These are phyloP conservation scores for Lemur catta DNA, from an alignment of 2,797 vertebrate genomes.

Conservation along the genomic window DNA sequence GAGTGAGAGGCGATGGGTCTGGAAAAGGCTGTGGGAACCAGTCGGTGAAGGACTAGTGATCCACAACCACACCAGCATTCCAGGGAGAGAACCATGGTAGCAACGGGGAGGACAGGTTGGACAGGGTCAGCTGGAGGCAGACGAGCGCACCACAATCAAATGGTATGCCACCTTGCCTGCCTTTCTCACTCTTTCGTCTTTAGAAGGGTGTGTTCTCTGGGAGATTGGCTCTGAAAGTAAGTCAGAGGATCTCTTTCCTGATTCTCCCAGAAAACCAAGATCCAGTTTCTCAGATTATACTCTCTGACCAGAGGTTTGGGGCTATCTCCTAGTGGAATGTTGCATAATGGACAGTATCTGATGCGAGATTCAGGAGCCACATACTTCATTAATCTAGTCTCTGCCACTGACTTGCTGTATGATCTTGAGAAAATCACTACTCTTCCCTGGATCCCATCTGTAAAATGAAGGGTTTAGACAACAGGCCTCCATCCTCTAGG, in stretches of 20 bases:
- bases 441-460: background rate
- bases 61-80: background rate
- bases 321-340: background rate
- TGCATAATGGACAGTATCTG: background rate
- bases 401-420: background rate
- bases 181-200: background rate
- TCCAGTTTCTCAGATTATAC: background rate
- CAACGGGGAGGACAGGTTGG: rapidly evolving
- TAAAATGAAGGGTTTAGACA: background rate
- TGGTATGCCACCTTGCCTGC: background rate
- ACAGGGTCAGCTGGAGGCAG: background rate
- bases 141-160: rapidly evolving
- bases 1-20: background rate
- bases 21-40: background rate
- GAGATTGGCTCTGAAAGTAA: background rate
- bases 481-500: background rate
- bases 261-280: background rate
- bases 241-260: background rate
- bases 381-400: background rate
- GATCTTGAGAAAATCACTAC: background rate
- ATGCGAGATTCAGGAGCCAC: background rate
- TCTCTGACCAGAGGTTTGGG: background rate
- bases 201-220: background rate
- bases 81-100: background rate
- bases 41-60: rapidly evolving